Conservation (phyloP, 2,797 vertebrate genomes). For the Graptemys geographica region DNA sequence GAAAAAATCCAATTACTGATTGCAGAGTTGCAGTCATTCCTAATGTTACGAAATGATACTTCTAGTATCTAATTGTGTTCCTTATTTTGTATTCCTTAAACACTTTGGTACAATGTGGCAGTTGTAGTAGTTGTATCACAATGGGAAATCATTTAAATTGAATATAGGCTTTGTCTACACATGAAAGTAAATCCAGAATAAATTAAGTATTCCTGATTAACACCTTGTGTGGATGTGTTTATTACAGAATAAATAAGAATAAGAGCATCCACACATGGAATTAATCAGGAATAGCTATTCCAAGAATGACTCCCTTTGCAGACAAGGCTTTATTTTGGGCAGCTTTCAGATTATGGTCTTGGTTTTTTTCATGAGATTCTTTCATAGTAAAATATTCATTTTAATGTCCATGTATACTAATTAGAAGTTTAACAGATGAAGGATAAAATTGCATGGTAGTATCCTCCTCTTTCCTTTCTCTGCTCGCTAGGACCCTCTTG, state of each 20-base stretch:
- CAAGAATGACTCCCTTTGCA: too few relatives aligned
- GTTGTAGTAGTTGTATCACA: background rate
- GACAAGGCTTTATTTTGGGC: background rate
- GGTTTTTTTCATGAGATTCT: constrained; percentile 43
- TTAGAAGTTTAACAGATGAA: background rate
- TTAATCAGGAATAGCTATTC: too few relatives aligned
- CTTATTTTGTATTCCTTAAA: background rate
- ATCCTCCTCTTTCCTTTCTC: background rate
- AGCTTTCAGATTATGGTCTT: background rate
- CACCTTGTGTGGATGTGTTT: too few relatives aligned
- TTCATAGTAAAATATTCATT: background rate
- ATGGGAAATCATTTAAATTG: constrained; percentile 37
- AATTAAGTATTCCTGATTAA: too few relatives aligned
- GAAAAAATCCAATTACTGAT: background rate
- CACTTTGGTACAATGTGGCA: background rate
- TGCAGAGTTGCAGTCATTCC: background rate
- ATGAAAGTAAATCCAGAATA: too few relatives aligned
- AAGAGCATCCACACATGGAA: too few relatives aligned
- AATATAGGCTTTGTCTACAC: too few relatives aligned
- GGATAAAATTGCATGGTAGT: background rate
- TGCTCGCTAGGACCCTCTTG: background rate
- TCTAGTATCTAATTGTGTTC: background rate
- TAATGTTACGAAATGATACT: background rate
- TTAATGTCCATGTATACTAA: too few relatives aligned
- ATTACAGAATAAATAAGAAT: too few relatives aligned